Base-by-base conservation (phyloP, 2,113 vertebrate genomes). In the Embiotoca jacksoni region DNA sequence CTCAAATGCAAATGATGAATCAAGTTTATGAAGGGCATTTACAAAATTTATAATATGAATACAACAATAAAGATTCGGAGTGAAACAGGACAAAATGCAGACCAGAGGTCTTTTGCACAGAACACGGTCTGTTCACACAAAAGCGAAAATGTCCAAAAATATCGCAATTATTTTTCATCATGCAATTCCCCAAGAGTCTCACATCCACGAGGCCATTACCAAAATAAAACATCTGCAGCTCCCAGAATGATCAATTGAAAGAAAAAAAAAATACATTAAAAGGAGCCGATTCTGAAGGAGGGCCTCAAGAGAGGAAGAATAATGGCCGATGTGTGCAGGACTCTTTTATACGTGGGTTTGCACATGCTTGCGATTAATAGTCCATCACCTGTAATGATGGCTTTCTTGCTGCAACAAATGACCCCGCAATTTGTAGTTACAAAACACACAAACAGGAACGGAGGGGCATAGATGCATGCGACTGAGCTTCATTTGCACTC, bases 201-300 rank as follows among this genome's bases (percentile, higher is more conserved):
- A 36, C 57, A 74, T 80, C 41, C 54, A 72, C 69, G 30, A 13
- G 52, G 82, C 67, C 67, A 64, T 79, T 88, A 85, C 56, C 61
- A 60, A 90, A 88, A 83, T 70, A 66, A 81, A 90, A 91, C 86
- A 92, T 88, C 85, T 88, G 87, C 73, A 79, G 75, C 72, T 58
- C 69, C 52, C 47, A 4, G 47, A 67, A 82, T 72, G 84, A 92
- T 89, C 82, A 82, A 74, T 90, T 15, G 57, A 68, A 56, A 77
- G 70, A 81, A 91, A 23, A 23, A 23, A 23, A 23, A 23, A 88
- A 82, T 41, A 58, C 75, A 86, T 86, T 80, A 80, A 39, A 65
- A 80, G 55, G 53, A 66, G 44, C 47, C 58, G 41, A 89, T 86
- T 62, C 49, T 75, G 78, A 81, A 81, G 62, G 64, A 57, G n/a